These are phyloP conservation scores for Thymallus thymallus DNA, from an alignment of 2,113 vertebrate genomes.

Conservation along the genomic window DNA sequence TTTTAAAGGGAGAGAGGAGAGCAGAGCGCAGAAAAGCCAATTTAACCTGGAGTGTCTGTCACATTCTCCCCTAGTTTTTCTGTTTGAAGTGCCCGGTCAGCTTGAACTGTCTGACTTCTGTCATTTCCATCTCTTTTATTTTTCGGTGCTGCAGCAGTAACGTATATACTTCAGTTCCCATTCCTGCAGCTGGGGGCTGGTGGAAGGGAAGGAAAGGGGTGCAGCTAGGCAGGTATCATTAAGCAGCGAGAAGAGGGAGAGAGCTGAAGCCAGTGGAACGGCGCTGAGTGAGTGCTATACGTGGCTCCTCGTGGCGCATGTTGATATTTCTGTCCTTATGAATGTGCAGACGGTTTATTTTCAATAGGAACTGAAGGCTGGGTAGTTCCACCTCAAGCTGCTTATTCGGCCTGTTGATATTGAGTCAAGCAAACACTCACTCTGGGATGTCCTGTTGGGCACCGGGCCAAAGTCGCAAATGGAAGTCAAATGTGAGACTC, in stretches of 20 bases:
- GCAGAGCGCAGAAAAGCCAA: slow-evolving; percentile 88
- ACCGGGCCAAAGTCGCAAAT: slow-evolving; percentile 68
- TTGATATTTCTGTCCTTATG: slow-evolving; percentile 59
- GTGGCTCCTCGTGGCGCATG: slow-evolving; percentile 47
- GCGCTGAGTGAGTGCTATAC: too few relatives aligned
- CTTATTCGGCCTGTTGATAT: slow-evolving; percentile 71
- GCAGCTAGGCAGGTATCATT: slow-evolving; percentile 84
- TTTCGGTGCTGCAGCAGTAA: slow-evolving; percentile 71
- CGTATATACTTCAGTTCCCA: slow-evolving; percentile 96
- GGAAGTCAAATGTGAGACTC: slow-evolving; percentile 73
- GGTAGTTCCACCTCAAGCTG: slow-evolving; percentile 37
- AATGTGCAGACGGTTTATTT: slow-evolving; percentile 67
- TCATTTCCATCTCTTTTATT: slow-evolving; percentile 94
- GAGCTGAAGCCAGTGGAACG: slow-evolving; percentile 44
- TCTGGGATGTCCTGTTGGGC: slow-evolving; percentile 78
- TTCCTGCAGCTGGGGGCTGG: slow-evolving; percentile 63
- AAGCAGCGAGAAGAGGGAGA: slow-evolving; percentile 53
- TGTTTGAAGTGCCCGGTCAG: slow-evolving; percentile 97
- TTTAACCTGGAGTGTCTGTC: slow-evolving; percentile 98
- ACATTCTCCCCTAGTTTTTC: slow-evolving; percentile 81
- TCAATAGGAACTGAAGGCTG: slow-evolving; percentile 61
- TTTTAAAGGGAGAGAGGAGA: slow-evolving; percentile 48
- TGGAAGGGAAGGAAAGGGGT: slow-evolving; percentile 26
- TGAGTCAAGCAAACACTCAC: slow-evolving; percentile 74
- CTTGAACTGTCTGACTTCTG: slow-evolving; percentile 98